phyloP scores from a whole-genome alignment of 1,140 invertebrate species.

The Sweltsa coloradensis region DNA sequence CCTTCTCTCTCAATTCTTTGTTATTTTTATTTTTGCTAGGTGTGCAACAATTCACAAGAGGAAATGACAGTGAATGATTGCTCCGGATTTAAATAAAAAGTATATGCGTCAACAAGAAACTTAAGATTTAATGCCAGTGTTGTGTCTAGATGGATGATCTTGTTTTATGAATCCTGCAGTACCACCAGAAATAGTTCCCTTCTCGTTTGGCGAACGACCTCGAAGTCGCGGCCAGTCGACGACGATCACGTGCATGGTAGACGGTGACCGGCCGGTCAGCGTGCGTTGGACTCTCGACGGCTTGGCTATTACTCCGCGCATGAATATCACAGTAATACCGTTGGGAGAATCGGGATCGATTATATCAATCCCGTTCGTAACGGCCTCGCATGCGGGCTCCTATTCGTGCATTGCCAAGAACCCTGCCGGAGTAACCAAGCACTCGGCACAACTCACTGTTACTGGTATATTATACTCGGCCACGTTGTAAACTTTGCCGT shows the following conservation, averaged over 20 bases:
- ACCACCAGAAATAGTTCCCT: slow-evolving; percentile 43
- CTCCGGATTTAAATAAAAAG: too few species aligned
- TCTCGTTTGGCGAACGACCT: slow-evolving; percentile 40
- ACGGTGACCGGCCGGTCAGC: slow-evolving; percentile 43
- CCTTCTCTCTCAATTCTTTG: too few species aligned
- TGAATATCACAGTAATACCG: slow-evolving; percentile 19
- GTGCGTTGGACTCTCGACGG: slow-evolving; percentile 46
- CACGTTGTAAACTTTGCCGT: too few species aligned
- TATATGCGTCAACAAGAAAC: too few species aligned
- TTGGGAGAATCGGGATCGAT: slow-evolving; percentile 29
- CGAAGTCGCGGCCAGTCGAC: slow-evolving; percentile 36
- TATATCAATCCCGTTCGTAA: slow-evolving; percentile 29
- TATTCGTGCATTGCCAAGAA: slow-evolving; percentile 35
- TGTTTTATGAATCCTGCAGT: too few species aligned
- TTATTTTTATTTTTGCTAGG: too few species aligned
- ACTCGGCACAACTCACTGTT: slow-evolving; percentile 37
- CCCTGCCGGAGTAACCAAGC: slow-evolving; percentile 30
- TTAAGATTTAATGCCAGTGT: too few species aligned
- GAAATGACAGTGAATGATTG: too few species aligned
- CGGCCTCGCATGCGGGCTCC: slow-evolving; percentile 26
- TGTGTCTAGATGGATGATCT: too few species aligned
- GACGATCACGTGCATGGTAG: slow-evolving; percentile 35
- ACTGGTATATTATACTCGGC: too few species aligned
- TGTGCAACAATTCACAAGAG: too few species aligned
- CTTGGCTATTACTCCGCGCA: slow-evolving; percentile 39